These are phyloP conservation scores for Chaetodon trifascialis DNA, from an alignment of 2,113 vertebrate genomes.

Conservation along the genomic window DNA sequence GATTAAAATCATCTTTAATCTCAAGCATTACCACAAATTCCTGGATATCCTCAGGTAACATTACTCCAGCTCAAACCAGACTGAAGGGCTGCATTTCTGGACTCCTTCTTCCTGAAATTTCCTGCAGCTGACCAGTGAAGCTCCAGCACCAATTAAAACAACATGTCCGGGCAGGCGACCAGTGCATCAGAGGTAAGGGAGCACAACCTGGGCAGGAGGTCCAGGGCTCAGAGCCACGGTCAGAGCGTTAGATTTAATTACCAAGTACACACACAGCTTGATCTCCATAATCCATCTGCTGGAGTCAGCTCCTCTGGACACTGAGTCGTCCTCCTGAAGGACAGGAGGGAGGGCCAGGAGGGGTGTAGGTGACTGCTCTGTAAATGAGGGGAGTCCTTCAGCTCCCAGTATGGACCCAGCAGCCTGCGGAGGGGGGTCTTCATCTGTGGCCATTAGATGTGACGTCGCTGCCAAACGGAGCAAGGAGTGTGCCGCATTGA, in stretches of 20 bases:
- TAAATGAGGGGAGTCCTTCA: constrained; percentile 70
- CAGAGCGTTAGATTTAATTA: constrained; percentile 77
- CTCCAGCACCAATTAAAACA: constrained; percentile 56
- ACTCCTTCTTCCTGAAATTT: neutral
- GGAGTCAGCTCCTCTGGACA: constrained; percentile 66
- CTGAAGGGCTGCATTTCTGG: neutral
- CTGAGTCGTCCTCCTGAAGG: constrained; percentile 66
- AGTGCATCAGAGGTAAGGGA: constrained; percentile 51
- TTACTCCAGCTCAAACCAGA: constrained; percentile 13
- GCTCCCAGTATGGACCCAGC: constrained; percentile 47
- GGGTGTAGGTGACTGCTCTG: constrained; percentile 67
- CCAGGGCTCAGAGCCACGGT: constrained; percentile 59
- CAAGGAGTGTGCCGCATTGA: constrained; percentile 53
- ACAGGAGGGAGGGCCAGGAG: constrained; percentile 45
- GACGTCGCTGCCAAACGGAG: constrained; percentile 63
- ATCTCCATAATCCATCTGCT: constrained; percentile 79
- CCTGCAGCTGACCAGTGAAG: constrained; percentile 39
- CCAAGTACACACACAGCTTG: constrained; percentile 74
- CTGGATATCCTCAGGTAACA: neutral
- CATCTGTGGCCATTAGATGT: constrained; percentile 63
- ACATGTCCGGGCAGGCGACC: constrained; percentile 45
- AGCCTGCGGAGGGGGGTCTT: constrained; percentile 50
- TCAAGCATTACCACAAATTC: neutral
- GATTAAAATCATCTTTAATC: constrained; percentile 9
- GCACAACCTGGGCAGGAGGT: constrained; percentile 70